Conservation (phyloP, 92 coral and sea anemone genomes). For the Porites cylindrica region DNA sequence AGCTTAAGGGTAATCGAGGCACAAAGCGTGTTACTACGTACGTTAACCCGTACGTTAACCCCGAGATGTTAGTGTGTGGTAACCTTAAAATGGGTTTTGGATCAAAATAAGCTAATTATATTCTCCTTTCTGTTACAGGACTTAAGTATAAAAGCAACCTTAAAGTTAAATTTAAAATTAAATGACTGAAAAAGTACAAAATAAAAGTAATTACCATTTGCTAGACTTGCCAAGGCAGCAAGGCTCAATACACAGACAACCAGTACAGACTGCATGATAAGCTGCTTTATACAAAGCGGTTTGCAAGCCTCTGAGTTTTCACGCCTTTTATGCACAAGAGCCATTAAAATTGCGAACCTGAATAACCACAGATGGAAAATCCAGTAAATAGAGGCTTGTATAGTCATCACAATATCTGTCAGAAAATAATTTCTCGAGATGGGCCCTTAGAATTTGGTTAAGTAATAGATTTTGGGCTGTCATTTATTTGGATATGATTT, state of each 20-base stretch:
- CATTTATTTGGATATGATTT: not conserved
- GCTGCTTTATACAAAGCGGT: not conserved
- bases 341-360: not conserved
- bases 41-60: no score
- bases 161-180: no score
- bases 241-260: not conserved
- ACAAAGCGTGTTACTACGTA: no score
- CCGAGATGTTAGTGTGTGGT: no score
- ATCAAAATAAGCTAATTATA: no score
- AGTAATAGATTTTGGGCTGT: not conserved
- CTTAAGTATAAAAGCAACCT: no score
- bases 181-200: not conserved
- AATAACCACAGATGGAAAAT: not conserved
- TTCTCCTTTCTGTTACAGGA: no score
- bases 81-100: no score
- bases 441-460: not conserved
- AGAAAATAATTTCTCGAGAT: not conserved
- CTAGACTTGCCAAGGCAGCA: slow-evolving; percentile 11
- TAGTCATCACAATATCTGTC: not conserved
- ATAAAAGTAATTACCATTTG: not conserved
- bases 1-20: no score
- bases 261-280: not conserved
- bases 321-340: not conserved
- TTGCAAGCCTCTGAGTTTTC: not conserved
- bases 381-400: not conserved